phyloP scores from a whole-genome alignment of 1,140 invertebrate species.

The Drosophila nikananu region DNA sequence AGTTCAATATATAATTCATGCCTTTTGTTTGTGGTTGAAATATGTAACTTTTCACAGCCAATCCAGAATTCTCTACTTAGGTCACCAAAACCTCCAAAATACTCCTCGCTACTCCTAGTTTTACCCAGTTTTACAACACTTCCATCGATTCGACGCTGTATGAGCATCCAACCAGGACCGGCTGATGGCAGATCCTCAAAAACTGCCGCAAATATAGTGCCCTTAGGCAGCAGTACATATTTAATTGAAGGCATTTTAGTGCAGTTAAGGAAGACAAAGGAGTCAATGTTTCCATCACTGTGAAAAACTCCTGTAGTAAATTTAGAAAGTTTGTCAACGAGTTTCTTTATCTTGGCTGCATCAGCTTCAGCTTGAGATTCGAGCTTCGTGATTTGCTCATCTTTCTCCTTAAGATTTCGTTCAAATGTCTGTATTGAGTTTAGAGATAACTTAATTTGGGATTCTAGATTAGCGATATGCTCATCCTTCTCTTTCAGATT shows the following conservation, averaged over 20 bases:
- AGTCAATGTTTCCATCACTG: too few relatives aligned
- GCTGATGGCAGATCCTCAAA: too few relatives aligned
- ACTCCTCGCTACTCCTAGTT: too few relatives aligned
- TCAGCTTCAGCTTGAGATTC: not conserved
- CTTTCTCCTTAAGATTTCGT: not conserved
- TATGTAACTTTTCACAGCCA: not conserved
- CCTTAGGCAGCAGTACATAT: too few relatives aligned
- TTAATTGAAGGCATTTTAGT: too few relatives aligned
- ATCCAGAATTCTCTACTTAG: too few relatives aligned
- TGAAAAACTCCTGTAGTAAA: not conserved
- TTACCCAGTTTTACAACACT: too few relatives aligned
- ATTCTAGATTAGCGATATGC: not conserved
- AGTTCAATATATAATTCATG: conserved; percentile 10
- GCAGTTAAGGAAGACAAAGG: too few relatives aligned
- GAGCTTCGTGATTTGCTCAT: not conserved
- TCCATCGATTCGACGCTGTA: too few relatives aligned
- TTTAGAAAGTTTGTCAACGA: not conserved
- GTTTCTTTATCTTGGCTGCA: not conserved
- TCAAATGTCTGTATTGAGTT: not conserved
- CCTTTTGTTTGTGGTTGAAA: not conserved
- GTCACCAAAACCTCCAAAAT: too few relatives aligned
- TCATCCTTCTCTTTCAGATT: not conserved
- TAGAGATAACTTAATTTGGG: not conserved
- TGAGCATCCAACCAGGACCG: too few relatives aligned
- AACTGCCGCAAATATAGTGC: too few relatives aligned